Conservation (phyloP, 2,888 invertebrate genomes). For the Phasia obesa region DNA sequence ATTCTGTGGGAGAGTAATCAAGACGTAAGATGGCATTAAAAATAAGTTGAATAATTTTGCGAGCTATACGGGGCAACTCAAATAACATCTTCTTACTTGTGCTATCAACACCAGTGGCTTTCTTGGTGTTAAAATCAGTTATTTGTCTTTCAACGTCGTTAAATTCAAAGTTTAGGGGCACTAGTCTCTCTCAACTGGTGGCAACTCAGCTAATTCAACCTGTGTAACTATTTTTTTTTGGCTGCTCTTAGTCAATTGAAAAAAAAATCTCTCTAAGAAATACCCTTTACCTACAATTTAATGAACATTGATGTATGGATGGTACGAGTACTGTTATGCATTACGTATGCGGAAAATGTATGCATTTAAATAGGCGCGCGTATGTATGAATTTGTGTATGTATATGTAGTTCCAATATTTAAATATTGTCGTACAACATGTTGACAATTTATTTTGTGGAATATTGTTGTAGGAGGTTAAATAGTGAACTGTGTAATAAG, state of each 20-base stretch:
- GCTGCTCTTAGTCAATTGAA: neutral
- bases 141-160: too few relatives aligned
- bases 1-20: too few relatives aligned
- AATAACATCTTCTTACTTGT: too few relatives aligned
- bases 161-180: too few relatives aligned
- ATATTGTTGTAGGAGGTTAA: slow-evolving; percentile 38
- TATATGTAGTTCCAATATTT: slow-evolving; percentile 51
- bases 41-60: too few relatives aligned
- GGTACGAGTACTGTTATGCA: neutral
- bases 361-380: slow-evolving; percentile 40
- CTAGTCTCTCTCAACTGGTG: too few relatives aligned
- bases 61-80: too few relatives aligned
- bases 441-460: slow-evolving; percentile 61
- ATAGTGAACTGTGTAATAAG: slow-evolving; percentile 40
- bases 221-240: too few relatives aligned
- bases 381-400: slow-evolving; percentile 39
- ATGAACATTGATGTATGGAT: slow-evolving; percentile 30
- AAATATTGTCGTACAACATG: slow-evolving; percentile 63
- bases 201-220: too few relatives aligned
- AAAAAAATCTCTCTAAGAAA: neutral
- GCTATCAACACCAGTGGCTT: too few relatives aligned
- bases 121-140: too few relatives aligned
- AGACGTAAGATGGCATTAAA: too few relatives aligned
- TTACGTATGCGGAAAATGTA: slow-evolving; percentile 51
- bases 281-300: slow-evolving; percentile 32